Base-by-base conservation (phyloP, 2,797 vertebrate genomes). In the Hoplostethus atlanticus region DNA sequence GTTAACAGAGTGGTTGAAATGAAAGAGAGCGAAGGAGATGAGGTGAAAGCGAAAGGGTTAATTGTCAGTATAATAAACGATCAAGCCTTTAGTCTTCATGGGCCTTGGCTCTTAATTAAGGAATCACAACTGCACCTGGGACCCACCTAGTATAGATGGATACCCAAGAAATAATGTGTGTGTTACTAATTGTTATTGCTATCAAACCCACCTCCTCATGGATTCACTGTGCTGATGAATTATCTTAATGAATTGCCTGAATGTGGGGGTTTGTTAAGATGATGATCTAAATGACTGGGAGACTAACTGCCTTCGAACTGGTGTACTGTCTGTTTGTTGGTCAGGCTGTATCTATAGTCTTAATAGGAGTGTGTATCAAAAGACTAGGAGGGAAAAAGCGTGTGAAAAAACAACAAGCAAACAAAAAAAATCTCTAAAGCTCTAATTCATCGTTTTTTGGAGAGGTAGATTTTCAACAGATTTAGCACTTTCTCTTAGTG, bases 91-190 rank as follows among this genome's bases (percentile, higher is more conserved):
- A 47, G 79, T 87, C 77, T 84, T 90, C 63, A 76, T 84, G 85
- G 79, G 84, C 68, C 79, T 68, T 31, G 38, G 77, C 82, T 92
- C 83, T 91, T 92, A 92, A 93, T 92, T 90, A 92, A 87, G 80
- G 64, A 82, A 87, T 78, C 83, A 57, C 84, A 79, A 79, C 72
- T 64, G 84, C 91, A 93, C 90, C 91, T 93, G 91, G 70, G 90
- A 76, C 88, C 86, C 73, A 78, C 72, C 71, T 70, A 70, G 40
- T 73, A 79, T 53, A 78, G 74, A 83, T 71, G 76, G 81, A 79
- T 73, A 48, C 76, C 73, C 69, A 61, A 83, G 65, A 76, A 57
- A 80, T 44, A 56, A 46, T 17, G 48, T 42, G 61, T 72, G 50
- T 71, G 80, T 58, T 48, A 40, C 76, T 86, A 86, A 89, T 86